Percentiles rank a stretch among this genome's conserved stretches.
phyloP scores from a whole-genome alignment of 2,797 vertebrate genomes.

The Parambassis ranga region DNA sequence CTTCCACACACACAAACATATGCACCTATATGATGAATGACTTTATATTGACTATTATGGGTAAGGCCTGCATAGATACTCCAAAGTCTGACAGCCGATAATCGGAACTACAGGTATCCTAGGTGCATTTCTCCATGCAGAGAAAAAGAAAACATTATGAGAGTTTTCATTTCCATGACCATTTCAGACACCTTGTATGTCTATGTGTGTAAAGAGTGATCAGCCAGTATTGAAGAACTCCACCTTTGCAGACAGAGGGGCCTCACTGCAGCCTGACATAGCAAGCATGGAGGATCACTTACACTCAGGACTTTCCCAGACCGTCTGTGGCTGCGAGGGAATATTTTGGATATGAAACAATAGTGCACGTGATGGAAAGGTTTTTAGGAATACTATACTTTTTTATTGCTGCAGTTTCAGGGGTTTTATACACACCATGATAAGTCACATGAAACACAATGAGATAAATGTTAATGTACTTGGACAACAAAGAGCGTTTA shows the following conservation, averaged over 20 bases:
- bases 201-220: no score
- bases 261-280: constrained; percentile 19
- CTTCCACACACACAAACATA: no score
- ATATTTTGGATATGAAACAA: constrained; percentile 47
- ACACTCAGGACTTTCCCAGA: constrained; percentile 47
- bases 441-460: not conserved
- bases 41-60: no score
- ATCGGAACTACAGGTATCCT: no score
- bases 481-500: no score
- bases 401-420: not conserved
- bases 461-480: fast-evolving
- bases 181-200: no score
- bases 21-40: no score
- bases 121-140: no score
- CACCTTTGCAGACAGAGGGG: not conserved
- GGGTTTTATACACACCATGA: not conserved
- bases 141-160: no score
- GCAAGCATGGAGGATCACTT: constrained; percentile 37
- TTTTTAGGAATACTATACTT: not conserved
- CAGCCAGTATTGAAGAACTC: not conserved
- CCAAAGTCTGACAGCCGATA: no score
- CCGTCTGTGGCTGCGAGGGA: constrained; percentile 19
- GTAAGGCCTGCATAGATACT: no score
- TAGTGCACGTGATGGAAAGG: not conserved
- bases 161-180: no score